Conservation (phyloP, 2,888 invertebrate genomes). For the Yponomeuta evonymella region DNA sequence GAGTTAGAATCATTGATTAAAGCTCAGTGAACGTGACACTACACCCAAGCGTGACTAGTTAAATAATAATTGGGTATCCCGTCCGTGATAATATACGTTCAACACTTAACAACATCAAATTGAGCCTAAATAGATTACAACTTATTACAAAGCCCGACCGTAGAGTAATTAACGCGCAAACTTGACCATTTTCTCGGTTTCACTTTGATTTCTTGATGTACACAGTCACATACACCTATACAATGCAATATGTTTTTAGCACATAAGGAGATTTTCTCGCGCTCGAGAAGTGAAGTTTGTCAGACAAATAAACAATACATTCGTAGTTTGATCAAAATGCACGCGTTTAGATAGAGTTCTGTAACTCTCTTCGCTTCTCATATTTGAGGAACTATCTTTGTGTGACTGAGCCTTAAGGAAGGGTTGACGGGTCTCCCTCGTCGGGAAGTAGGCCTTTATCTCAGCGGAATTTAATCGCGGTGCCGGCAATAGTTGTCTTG, state of each 20-base stretch:
- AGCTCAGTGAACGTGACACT: background rate
- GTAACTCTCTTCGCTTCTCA: background rate
- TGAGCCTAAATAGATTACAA: background rate
- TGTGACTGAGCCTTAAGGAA: background rate
- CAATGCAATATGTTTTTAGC: background rate
- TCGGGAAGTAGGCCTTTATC: constrained; percentile 11
- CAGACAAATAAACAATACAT: too few species aligned
- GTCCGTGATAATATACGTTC: background rate
- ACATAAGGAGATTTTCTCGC: background rate
- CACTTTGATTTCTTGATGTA: background rate
- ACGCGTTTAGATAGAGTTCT: too few species aligned
- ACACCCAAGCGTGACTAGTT: background rate
- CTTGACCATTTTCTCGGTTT: background rate
- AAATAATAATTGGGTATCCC: background rate
- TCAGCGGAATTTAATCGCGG: constrained; percentile 15
- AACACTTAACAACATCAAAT: background rate
- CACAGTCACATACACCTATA: background rate
- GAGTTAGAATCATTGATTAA: too few species aligned
- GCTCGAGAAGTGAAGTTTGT: background rate
- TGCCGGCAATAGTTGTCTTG: constrained; percentile 10
- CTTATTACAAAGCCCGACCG: background rate
- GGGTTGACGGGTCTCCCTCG: background rate
- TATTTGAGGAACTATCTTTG: background rate
- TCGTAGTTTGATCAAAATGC: too few species aligned
- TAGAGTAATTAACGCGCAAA: background rate